Base-by-base conservation (phyloP, 1,140 invertebrate species). In the Trypoxylus dichotomus region DNA sequence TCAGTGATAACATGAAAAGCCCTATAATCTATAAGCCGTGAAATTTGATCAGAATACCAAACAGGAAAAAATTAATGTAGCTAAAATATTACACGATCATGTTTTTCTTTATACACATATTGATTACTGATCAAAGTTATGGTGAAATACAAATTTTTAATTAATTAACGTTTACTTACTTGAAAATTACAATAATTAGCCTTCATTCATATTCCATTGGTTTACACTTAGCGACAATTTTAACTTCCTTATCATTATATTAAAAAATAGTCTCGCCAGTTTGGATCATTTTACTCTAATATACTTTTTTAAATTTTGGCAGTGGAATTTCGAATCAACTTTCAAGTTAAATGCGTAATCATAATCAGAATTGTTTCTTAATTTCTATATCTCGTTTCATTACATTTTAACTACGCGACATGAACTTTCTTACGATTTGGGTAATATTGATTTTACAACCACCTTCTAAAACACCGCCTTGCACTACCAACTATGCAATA, bases 1-100 rank as follows among this genome's bases (percentile, higher is more conserved):
- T 94, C 84, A 95, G 89, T 80, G 93, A 92, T 81, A 95, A 88
- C 86, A 96, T 90, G 83, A 94, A 89, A 84, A 95, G 90, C 88
- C 92, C 89, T 85, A 94, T 87, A 85, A 94, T 90, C 94, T 95
- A 83, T 54, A 81, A 81, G 13, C 24, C 3, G n/a, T 13, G n/a
- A 47, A 68, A 3, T 11, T 68, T 68, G 3, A 47, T 11, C 15
- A 15, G 3, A 15, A 47, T 8, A 47, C 10, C n/a, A 2, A 7
- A 37, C 2, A 8, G 32, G 10, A 37, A 8, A 5, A 37, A 37
- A 37, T 5, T 37, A 8, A 2, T 37, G 10, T 37, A 0, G 10
- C 32, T 7, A 8, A 37, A 37, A 37, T 7, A 37, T 37, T 5
- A 32, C 7, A 32, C 2, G 2, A 32, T 32, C 32, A 37, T 7